These are phyloP conservation scores for Piaya cayana DNA, from an alignment of 2,113 vertebrate species.

Conservation along the genomic window DNA sequence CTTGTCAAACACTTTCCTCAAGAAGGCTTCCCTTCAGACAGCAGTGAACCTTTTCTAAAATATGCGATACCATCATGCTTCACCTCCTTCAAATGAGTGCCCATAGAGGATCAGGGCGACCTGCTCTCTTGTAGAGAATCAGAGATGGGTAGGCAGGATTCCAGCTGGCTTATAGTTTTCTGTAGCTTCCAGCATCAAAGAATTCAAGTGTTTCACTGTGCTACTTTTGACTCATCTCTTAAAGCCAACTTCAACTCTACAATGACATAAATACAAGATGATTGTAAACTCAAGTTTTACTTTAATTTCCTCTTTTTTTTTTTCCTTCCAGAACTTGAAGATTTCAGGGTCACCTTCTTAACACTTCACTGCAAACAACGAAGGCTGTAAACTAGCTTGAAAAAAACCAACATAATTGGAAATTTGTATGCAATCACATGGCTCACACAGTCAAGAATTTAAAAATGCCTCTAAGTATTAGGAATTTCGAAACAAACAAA, in stretches of 20 bases:
- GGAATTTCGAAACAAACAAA: conserved; percentile 17
- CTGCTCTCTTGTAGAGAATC: background rate
- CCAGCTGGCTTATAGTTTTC: background rate
- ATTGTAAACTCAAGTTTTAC: background rate
- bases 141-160: background rate
- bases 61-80: background rate
- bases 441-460: background rate
- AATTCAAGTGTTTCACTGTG: background rate
- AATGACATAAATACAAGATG: background rate
- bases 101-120: background rate
- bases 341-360: background rate
- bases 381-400: background rate
- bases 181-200: background rate
- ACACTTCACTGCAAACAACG: background rate
- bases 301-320: background rate
- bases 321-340: background rate
- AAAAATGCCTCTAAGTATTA: background rate
- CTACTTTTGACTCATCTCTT: background rate
- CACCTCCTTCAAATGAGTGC: background rate
- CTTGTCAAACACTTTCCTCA: background rate
- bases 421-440: background rate
- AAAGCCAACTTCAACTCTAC: background rate
- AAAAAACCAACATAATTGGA: background rate
- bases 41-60: background rate
- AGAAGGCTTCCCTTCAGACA: background rate